Percentiles rank a stretch among this genome's conserved stretches.
phyloP scores from a whole-genome alignment of 1,140 invertebrate species.

The Drosophila sproati region DNA sequence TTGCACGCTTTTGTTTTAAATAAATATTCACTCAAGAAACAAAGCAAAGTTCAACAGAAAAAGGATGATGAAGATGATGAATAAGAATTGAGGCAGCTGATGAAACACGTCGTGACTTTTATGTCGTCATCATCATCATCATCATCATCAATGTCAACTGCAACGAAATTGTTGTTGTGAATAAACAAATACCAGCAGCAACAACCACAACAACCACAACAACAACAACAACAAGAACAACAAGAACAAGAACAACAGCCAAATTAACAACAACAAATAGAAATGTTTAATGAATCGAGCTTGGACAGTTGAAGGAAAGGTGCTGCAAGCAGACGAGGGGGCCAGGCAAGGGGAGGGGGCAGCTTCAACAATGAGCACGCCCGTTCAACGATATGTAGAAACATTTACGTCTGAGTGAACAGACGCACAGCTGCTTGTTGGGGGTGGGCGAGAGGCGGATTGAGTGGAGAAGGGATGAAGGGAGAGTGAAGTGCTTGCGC shows the following conservation, averaged over 20 bases:
- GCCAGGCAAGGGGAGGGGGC: neutral
- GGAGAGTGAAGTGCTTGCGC: neutral
- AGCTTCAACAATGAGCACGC: conserved; percentile 56
- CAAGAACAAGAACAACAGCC: conserved; percentile 19
- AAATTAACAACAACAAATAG: conserved; percentile 54
- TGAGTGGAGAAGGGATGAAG: neutral
- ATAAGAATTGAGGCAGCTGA: neutral
- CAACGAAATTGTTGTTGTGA: conserved; percentile 74
- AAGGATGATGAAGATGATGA: conserved; percentile 1
- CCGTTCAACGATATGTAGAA: conserved; percentile 64
- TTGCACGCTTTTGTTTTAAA: conserved; percentile 46
- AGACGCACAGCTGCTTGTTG: conserved; percentile 14
- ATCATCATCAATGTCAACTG: conserved; percentile 62
- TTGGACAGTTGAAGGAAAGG: conserved; percentile 5
- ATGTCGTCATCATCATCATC: conserved; percentile 31
- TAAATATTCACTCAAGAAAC: conserved; percentile 60
- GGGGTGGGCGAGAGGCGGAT: neutral
- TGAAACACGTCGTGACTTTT: neutral
- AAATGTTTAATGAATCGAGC: conserved; percentile 78
- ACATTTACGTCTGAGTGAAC: conserved; percentile 74
- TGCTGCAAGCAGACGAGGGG: neutral
- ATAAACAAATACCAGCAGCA: conserved; percentile 55
- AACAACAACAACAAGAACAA: conserved; percentile 50
- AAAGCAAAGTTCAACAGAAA: conserved; percentile 45
- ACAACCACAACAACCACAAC: conserved; percentile 17